A percentile compares a stretch with the other conserved stretches of the same genome.
Evolutionary conservation across 2,113 vertebrate species (phyloP).

Genomic region (Rhineura floridana): DNA sequence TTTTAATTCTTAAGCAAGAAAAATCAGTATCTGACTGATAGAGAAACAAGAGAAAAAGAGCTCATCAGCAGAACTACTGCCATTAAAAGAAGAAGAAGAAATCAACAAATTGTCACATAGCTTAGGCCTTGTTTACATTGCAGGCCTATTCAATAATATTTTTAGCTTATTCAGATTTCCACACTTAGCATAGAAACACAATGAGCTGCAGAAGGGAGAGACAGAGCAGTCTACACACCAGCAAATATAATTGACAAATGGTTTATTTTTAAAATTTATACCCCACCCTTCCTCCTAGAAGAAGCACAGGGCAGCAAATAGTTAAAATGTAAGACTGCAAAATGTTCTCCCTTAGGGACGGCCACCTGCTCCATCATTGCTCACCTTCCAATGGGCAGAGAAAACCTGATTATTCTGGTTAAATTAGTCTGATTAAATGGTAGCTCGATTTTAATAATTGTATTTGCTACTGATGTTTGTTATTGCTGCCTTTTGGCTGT

Average conservation of each 20-base stretch:
- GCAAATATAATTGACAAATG: background rate
- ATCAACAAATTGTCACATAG: background rate
- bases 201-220: background rate
- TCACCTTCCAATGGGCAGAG: background rate
- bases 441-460: background rate
- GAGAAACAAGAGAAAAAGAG: background rate
- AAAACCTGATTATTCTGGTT: background rate
- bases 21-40: background rate
- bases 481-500: background rate
- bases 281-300: too few relatives aligned
- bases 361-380: background rate
- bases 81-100: conserved; percentile 1
- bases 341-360: background rate
- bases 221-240: background rate
- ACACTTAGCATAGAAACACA: background rate
- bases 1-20: background rate
- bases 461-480: background rate
- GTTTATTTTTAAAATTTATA: too few relatives aligned
- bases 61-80: background rate
- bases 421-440: too few relatives aligned
- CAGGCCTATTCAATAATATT: background rate
- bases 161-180: background rate
- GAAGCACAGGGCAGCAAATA: too few relatives aligned
- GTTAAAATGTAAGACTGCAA: background rate
- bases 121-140: background rate